Base-by-base conservation (phyloP, 2,113 vertebrate species). In the Corydoras maculifer region DNA sequence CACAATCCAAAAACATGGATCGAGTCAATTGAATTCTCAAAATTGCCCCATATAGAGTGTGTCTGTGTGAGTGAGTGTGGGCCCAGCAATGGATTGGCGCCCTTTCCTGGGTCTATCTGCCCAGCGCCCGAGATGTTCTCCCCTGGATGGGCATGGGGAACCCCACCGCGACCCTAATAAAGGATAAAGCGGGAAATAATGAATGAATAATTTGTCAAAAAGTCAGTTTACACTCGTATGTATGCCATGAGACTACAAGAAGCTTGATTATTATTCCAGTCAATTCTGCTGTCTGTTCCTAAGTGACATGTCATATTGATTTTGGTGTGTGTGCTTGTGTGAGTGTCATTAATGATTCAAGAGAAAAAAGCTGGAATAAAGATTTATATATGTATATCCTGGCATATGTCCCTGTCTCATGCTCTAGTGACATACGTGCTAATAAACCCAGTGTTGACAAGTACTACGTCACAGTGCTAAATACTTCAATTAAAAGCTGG, bases 301-400 rank as follows among this genome's bases (percentile, higher is more conserved):
- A 69, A 60, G 9, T 78, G 63, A 53, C 76, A 78, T 71, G 62
- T 71, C 8, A 0, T 49, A 78, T 72, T 78, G 76, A 78, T 75
- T 75, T 32, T n/a, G 49, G 8, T 64, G 8, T 71, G 50, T 68
- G 30, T 53, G 35, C 50, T 25, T 68, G 59, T 65, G 53, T 62
- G 61, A 14, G 25, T 30, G 15, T 55, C 51, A 70, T 75, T 70
- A 75, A 75, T 65, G 29, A 70, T 64, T 55, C 50, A 69, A 35
- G 2, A 3, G 53, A 61, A 3, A 51, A 30, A 58, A 72, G 62
- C 59, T 59, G 59, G 68, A 68, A 58, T 65, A 8, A 51, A 14
- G 49, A 35, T 35, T 10, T 14, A 59, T 67, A 31, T 13, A 43
- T 69, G n/a, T 51, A 61, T 43, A 43, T 43, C 35, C 35, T 5